phyloP scores from a whole-genome alignment of 2,113 vertebrate species.

The Lycaon pictus region DNA sequence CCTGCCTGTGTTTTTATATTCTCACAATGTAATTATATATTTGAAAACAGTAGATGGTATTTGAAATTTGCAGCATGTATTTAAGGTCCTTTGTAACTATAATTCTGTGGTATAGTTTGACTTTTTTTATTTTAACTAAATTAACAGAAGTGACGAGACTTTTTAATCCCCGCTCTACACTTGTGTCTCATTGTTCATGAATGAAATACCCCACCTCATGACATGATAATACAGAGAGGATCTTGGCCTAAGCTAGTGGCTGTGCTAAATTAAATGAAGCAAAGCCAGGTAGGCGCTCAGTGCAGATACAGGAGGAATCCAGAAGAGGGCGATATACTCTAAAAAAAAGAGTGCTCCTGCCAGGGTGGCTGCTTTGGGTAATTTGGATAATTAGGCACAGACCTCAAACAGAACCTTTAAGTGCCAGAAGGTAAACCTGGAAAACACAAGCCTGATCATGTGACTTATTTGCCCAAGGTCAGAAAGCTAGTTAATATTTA shows the following conservation, averaged over 20 bases:
- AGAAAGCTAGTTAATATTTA: neutral
- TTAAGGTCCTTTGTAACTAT: neutral
- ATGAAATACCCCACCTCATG: neutral
- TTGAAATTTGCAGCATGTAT: neutral
- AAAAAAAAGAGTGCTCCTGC: neutral
- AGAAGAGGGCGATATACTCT: conserved; percentile 61
- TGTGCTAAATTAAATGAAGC: neutral
- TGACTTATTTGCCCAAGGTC: neutral
- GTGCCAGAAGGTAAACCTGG: neutral
- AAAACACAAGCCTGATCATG: neutral
- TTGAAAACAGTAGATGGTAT: neutral
- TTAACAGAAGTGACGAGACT: neutral
- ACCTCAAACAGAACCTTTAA: neutral
- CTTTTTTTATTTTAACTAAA: neutral
- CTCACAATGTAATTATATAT: neutral
- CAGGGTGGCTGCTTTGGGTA: accelerated
- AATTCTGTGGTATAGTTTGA: neutral
- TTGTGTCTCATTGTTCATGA: neutral
- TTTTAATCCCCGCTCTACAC: neutral
- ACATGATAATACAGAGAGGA: neutral
- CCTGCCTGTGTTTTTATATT: neutral
- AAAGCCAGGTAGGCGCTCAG: accelerated
- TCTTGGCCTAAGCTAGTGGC: neutral
- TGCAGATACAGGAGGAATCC: conserved; percentile 29
- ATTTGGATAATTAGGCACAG: too few relatives aligned